Evolutionary conservation across 2,113 vertebrate genomes (phyloP), one percentile per base, ranked within the genome.

Genomic region (Sinocyclocheilus maitianheensis): DNA sequence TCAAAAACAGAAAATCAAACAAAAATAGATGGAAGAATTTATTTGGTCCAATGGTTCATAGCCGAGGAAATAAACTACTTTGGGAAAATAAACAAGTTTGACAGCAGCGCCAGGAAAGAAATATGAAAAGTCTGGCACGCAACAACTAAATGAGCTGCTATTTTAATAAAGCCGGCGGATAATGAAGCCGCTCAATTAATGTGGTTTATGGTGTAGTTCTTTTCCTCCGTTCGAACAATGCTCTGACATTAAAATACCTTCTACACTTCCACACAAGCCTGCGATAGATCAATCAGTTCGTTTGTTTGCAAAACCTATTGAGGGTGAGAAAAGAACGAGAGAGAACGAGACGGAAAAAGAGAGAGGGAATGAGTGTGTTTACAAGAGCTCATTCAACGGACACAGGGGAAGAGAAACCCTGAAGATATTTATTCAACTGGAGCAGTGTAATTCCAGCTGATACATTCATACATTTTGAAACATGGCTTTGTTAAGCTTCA

Each of bases 401-500:
- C 75, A 74, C 79, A 40, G 40, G n/a, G 71, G 71, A 46, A 85
- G 81, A 78, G 48, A 62, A 82, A 78, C 79, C 79, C 78, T 82
- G 72, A 69, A 85, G 74, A 85, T 83, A 74, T 81, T 88, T 83
- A 77, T 85, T 85, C 40, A 85, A 51, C 82, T 83, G 40, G 75
- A 75, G 67, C 43, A 55, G 55, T 80, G 77, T 84, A 86, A 86
- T 74, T 86, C 62, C 34, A 65, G 69, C 81, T 79, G 79, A 86
- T 86, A 84, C 62, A 77, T 77, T 88, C 78, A 67, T 84, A 84
- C 26, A 65, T 75, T 84, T 62, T 81, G 34, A 88, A 84, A 63
- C 85, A 74, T 34, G 63, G 40, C 76, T 86, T 88, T 84, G 46
- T 86, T 88, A 76, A 62, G 55, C 43, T 60, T 84, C 81, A 71